phyloP scores from a whole-genome alignment of 2,888 invertebrate species.

The Drosophila anceps region DNA sequence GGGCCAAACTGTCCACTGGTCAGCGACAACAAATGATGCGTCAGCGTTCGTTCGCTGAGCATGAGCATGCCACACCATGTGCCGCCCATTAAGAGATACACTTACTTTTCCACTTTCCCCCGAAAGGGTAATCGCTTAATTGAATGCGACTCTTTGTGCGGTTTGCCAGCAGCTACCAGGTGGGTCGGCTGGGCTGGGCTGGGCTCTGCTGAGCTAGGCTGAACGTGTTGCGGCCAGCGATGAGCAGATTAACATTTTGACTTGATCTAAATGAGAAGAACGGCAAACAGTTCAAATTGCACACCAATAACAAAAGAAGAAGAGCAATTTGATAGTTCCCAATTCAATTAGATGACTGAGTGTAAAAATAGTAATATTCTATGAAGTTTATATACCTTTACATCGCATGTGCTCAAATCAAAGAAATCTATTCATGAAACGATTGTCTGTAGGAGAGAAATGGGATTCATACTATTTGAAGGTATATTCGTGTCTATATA shows the following conservation, averaged over 20 bases:
- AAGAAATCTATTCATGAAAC: too few relatives aligned
- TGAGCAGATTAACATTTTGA: constrained; percentile 33
- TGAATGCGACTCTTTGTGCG: constrained; percentile 43
- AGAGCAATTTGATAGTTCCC: not conserved
- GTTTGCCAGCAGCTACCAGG: constrained; percentile 26
- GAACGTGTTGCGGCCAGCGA: constrained; percentile 38
- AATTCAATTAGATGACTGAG: not conserved
- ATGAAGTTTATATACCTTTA: not conserved
- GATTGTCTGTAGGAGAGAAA: too few relatives aligned
- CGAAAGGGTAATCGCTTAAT: constrained; percentile 53
- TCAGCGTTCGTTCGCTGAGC: constrained; percentile 66
- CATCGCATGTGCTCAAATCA: not conserved
- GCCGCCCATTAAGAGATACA: constrained; percentile 61
- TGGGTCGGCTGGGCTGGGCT: not conserved
- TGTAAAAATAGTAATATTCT: not conserved
- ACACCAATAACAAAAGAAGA: not conserved
- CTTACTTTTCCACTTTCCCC: constrained; percentile 19
- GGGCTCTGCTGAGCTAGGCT: not conserved
- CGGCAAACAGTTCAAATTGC: not conserved
- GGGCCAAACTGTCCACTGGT: constrained; percentile 2
- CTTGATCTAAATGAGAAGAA: not conserved
- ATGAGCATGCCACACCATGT: constrained; percentile 60
- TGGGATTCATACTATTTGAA: too few relatives aligned
- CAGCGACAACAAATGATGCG: constrained; percentile 69
- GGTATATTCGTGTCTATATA: too few relatives aligned